Conservation (phyloP, 2,797 vertebrate genomes). For the Galaxias olidus region DNA sequence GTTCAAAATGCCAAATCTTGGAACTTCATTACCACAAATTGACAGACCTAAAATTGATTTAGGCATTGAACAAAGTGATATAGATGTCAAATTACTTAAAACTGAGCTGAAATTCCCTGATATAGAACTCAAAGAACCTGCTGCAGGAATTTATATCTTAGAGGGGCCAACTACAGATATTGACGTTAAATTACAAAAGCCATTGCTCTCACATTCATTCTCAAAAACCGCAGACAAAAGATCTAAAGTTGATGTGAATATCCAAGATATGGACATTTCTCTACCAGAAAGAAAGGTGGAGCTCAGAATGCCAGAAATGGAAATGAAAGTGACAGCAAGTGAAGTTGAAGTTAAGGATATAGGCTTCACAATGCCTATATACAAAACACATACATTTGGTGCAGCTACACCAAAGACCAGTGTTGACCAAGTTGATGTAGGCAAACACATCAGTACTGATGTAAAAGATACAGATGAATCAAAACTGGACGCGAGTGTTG, state of each 20-base stretch:
- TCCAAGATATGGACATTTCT: conserved; percentile 22
- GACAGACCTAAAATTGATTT: conserved; percentile 35
- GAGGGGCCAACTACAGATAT: not conserved
- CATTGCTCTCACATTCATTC: conserved; percentile 15
- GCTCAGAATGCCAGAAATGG: conserved; percentile 18
- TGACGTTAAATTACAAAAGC: not conserved
- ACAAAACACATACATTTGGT: conserved; percentile 62
- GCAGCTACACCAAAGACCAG: not conserved
- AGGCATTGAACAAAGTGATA: conserved; percentile 10
- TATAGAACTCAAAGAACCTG: not conserved
- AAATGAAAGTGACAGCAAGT: conserved; percentile 26
- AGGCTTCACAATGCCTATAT: conserved; percentile 48
- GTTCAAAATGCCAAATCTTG: conserved; percentile 8
- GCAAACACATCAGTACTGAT: too few relatives aligned
- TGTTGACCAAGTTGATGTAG: conserved; percentile 10
- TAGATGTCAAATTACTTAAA: not conserved
- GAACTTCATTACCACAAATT: conserved; percentile 29
- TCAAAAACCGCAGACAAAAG: not conserved
- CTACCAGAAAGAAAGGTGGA: conserved; percentile 20
- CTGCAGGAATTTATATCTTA: not conserved
- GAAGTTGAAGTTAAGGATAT: conserved; percentile 11
- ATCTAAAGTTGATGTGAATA: not conserved
- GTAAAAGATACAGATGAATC: too few relatives aligned
- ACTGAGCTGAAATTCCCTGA: conserved; percentile 8
- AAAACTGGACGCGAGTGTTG: conserved; percentile 12